A percentile compares a stretch with the other conserved stretches of the same genome.
Evolutionary conservation across 2,888 invertebrate genomes (phyloP).

Genomic region (Cephus pygmeus): DNA sequence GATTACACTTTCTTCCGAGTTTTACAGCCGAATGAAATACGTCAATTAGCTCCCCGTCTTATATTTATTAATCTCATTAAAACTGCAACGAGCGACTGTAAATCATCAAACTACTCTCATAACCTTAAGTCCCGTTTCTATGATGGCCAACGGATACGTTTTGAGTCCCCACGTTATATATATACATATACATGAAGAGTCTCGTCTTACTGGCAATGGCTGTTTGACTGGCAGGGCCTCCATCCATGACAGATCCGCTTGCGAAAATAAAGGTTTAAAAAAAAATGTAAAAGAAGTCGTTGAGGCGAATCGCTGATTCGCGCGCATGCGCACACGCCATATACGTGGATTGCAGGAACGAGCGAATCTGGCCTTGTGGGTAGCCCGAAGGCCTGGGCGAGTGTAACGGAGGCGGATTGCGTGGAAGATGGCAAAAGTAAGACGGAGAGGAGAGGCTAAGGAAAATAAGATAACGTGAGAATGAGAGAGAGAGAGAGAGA

Average conservation of each 20-base stretch:
- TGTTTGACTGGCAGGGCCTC: constrained; percentile 52
- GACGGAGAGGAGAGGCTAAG: not conserved
- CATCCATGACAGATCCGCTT: constrained; percentile 31
- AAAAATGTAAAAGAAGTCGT: not conserved
- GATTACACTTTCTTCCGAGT: not conserved
- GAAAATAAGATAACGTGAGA: not conserved
- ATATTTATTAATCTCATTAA: not conserved
- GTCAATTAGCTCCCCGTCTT: not conserved
- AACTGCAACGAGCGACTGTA: not conserved
- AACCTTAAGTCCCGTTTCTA: not conserved
- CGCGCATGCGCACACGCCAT: not conserved
- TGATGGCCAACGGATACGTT: not conserved
- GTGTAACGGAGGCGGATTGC: not conserved
- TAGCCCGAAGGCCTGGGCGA: not conserved
- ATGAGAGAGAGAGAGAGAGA: not conserved
- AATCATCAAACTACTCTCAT: not conserved
- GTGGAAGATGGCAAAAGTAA: not conserved
- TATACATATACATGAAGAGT: too few relatives aligned
- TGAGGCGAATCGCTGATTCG: not conserved
- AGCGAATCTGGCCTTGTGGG: not conserved
- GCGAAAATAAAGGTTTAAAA: not conserved
- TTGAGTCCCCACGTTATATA: not conserved
- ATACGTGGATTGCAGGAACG: not conserved
- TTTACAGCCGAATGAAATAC: not conserved
- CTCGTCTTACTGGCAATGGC: constrained; percentile 17